Conservation (phyloP, 2,113 vertebrate genomes). For the Chelonoidis abingdonii region DNA sequence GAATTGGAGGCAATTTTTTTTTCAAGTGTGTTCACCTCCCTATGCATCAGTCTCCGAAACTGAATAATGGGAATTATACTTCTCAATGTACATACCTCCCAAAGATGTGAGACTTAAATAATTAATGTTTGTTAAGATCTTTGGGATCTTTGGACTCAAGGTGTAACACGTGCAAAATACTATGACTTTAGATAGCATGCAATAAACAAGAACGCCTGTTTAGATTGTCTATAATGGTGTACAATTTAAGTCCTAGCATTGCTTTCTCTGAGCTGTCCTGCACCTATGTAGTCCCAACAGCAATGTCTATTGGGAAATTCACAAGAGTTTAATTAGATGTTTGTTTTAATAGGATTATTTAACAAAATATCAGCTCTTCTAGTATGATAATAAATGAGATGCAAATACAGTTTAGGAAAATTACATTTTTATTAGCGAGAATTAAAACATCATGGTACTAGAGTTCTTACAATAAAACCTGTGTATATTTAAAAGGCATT, state of each 20-base stretch:
- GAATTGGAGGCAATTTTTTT: background rate
- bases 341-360: constrained; percentile 54
- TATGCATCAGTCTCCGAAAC: background rate
- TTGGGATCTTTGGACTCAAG: background rate
- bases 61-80: constrained; percentile 14
- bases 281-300: constrained; percentile 39
- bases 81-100: background rate
- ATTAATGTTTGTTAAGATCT: constrained; percentile 17
- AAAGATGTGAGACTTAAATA: background rate
- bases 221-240: background rate
- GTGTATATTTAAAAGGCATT: constrained; percentile 2
- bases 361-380: constrained; percentile 38
- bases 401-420: constrained; percentile 48
- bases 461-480: constrained; percentile 42
- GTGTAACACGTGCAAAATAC: constrained; percentile 10
- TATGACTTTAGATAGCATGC: background rate
- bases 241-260: background rate
- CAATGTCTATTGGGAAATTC: constrained; percentile 15
- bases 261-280: constrained; percentile 54
- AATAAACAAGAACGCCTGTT: constrained; percentile 1
- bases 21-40: background rate
- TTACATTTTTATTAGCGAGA: background rate
- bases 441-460: background rate
- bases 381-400: constrained; percentile 57
- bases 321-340: constrained; percentile 45